These are phyloP conservation scores for Enteromius anoplus DNA, from an alignment of 2,797 vertebrate species.

Conservation along the genomic window DNA sequence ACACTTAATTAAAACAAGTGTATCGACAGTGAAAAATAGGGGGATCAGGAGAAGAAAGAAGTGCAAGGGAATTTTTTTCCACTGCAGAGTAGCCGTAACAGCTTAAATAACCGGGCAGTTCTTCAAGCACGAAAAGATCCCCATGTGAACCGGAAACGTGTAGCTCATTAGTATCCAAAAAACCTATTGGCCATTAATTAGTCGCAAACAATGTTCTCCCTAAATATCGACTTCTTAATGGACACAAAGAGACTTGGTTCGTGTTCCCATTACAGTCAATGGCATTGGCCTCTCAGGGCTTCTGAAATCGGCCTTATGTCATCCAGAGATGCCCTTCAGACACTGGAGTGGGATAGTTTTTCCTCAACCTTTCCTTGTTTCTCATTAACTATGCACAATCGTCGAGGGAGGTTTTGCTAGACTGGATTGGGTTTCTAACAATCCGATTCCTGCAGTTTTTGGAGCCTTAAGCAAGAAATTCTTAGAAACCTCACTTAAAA, in stretches of 20 bases:
- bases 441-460: conserved; percentile 52
- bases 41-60: conserved; percentile 13
- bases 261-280: conserved; percentile 76
- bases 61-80: background rate
- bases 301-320: conserved; percentile 76
- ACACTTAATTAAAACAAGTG: conserved; percentile 57
- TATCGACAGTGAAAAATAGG: conserved; percentile 42
- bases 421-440: conserved; percentile 70
- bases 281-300: conserved; percentile 72
- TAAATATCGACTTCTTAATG: conserved; percentile 83
- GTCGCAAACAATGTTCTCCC: conserved; percentile 77
- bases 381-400: conserved; percentile 80
- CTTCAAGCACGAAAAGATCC: conserved; percentile 59
- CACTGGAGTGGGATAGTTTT: conserved; percentile 70
- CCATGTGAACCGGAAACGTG: conserved; percentile 72
- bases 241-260: conserved; percentile 78
- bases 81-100: background rate
- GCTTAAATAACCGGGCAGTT: conserved; percentile 29
- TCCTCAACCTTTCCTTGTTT: conserved; percentile 61
- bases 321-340: conserved; percentile 76
- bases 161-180: conserved; percentile 73
- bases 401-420: conserved; percentile 60
- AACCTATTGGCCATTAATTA: conserved; percentile 80
- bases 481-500: conserved; percentile 8
- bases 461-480: background rate